Percentiles rank a stretch among this genome's conserved stretches.
phyloP scores from a whole-genome alignment of 1,140 invertebrate genomes.

The Mamestra configurata region DNA sequence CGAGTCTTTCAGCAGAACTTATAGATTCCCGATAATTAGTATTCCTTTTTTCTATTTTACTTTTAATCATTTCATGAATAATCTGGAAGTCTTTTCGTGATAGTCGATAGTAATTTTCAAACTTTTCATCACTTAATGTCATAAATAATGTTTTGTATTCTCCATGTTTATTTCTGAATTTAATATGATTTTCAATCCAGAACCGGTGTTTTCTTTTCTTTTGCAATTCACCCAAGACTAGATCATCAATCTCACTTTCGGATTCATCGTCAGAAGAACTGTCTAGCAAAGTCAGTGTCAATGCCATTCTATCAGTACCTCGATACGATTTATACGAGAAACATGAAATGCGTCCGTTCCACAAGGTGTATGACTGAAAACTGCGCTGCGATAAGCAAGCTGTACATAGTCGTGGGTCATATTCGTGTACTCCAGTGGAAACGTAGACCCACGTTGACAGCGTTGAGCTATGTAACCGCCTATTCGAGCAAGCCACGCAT shows the following conservation, averaged over 20 bases:
- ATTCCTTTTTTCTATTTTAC: constrained; percentile 8
- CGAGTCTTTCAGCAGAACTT: constrained; percentile 21
- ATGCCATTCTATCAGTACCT: not conserved
- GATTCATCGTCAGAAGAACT: constrained; percentile 3
- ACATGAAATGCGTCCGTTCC: not conserved
- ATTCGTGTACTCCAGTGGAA: not conserved
- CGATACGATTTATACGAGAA: not conserved
- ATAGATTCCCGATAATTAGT: constrained; percentile 22
- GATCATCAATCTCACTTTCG: constrained; percentile 3
- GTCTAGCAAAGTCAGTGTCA: not conserved
- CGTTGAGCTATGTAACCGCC: not conserved
- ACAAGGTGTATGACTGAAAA: not conserved
- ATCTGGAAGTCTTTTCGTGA: constrained; percentile 2
- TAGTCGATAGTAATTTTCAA: constrained; percentile 7
- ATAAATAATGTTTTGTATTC: constrained; percentile 3
- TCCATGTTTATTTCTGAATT: constrained; percentile 4
- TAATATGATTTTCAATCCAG: constrained; percentile 4
- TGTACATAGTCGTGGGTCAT: not conserved
- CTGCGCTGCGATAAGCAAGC: too few species aligned
- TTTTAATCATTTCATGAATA: constrained; percentile 12
- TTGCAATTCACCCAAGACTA: not conserved
- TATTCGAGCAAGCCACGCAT: constrained; percentile 4
- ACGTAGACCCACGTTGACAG: not conserved
- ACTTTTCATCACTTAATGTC: constrained; percentile 1
- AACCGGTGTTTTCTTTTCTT: constrained; percentile 3